A percentile compares a stretch with the other conserved stretches of the same genome.
Conservation (phyloP, 37 sponge, comb jelly and placozoan species). For the Diacarnus erythraeanus region DNA sequence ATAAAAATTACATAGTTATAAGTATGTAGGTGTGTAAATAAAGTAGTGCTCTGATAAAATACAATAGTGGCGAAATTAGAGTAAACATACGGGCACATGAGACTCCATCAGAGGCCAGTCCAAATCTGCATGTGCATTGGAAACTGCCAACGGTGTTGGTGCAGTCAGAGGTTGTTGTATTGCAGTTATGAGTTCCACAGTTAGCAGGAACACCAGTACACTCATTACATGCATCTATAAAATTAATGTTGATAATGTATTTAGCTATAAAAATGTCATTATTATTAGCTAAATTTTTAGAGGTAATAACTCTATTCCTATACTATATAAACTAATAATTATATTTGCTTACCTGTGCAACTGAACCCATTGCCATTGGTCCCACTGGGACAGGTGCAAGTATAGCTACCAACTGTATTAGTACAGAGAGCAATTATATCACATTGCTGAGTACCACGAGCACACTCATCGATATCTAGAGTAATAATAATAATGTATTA, state of each 20-base stretch:
- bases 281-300: neutral
- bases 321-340: neutral
- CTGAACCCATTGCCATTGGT: neutral
- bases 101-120: neutral
- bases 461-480: slow-evolving; percentile 24
- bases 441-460: neutral
- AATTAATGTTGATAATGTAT: no score
- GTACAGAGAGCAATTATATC: slow-evolving; percentile 1
- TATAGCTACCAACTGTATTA: slow-evolving; percentile 14
- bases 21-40: no score
- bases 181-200: slow-evolving; percentile 11
- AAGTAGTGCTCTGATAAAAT: no score
- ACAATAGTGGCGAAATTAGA: no score
- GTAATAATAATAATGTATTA: neutral
- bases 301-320: neutral
- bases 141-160: slow-evolving; percentile 16
- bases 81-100: slow-evolving; percentile 10
- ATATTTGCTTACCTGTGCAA: slow-evolving; percentile 5
- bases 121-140: slow-evolving; percentile 13
- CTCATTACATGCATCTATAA: slow-evolving; percentile 5
- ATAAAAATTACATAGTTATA: no score
- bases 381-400: neutral
- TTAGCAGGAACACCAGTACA: neutral
- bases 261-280: neutral
- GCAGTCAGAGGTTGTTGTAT: slow-evolving; percentile 13